Percentiles rank a stretch among this genome's conserved stretches.
These are phyloP conservation scores for Eupsilia transversa DNA, from an alignment of 2,888 invertebrate genomes.

Conservation along the genomic window DNA sequence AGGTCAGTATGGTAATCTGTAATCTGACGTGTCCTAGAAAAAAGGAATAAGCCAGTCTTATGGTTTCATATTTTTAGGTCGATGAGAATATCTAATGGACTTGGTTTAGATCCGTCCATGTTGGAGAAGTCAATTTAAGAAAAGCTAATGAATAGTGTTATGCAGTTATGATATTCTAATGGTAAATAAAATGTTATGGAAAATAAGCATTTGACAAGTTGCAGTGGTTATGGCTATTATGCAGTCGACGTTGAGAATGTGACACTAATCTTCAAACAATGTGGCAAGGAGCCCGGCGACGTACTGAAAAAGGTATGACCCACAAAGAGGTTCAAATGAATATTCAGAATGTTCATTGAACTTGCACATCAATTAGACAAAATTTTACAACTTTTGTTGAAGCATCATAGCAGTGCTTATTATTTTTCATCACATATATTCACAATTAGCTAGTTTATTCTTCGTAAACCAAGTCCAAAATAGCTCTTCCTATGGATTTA, in stretches of 20 bases:
- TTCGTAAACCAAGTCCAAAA: no score
- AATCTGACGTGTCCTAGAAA: constrained; percentile 33
- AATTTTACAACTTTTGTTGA: not conserved
- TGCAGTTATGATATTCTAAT: not conserved
- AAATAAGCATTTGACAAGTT: not conserved
- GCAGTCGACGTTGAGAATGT: no score
- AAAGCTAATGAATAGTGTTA: not conserved
- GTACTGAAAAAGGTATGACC: not conserved
- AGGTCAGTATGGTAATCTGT: constrained; percentile 42
- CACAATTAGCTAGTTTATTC: no score
- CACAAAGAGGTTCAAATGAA: not conserved
- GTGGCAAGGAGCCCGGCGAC: no score
- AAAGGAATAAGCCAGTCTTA: constrained; percentile 10
- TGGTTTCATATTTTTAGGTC: constrained; percentile 16
- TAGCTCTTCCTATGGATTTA: no score
- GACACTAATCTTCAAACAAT: not conserved
- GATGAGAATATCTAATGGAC: constrained; percentile 16
- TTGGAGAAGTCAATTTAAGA: not conserved
- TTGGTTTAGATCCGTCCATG: not conserved
- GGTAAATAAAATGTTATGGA: not conserved
- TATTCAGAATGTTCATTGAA: not conserved
- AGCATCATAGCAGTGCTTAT: not conserved
- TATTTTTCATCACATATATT: no score
- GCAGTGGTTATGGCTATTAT: no score
- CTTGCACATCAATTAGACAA: not conserved